phyloP scores from a whole-genome alignment of 2,797 vertebrate genomes.

The Synanceia verrucosa region DNA sequence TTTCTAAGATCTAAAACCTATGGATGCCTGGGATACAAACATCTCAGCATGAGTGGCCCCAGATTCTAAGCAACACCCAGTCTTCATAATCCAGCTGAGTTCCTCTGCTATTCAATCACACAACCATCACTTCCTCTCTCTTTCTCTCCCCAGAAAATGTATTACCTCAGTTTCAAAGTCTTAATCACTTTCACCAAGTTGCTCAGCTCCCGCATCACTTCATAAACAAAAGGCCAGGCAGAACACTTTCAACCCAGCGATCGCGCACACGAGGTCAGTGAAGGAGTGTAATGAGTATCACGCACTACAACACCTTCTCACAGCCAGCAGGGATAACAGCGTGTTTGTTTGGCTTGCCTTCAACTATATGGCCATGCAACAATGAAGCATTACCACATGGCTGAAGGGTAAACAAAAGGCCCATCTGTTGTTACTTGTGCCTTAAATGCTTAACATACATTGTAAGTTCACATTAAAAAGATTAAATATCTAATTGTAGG shows the following conservation, averaged over 20 bases:
- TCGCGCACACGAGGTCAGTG: constrained; percentile 56
- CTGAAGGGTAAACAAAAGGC: constrained; percentile 32
- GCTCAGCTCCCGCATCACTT: constrained; percentile 40
- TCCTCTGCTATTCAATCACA: not conserved
- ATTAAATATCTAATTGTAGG: constrained; percentile 8
- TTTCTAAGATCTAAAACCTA: constrained; percentile 48
- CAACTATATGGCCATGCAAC: constrained; percentile 38
- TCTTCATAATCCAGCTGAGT: constrained; percentile 4
- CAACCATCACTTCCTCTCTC: not conserved
- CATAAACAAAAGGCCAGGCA: constrained; percentile 44
- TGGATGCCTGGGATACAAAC: constrained; percentile 46
- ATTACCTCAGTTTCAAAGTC: constrained; percentile 49
- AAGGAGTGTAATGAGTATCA: constrained; percentile 46
- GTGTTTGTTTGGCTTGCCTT: constrained; percentile 44
- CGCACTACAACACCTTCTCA: constrained; percentile 46
- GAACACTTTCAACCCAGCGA: constrained; percentile 32
- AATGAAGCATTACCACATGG: constrained; percentile 28
- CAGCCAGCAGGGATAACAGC: constrained; percentile 38
- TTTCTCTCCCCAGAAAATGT: not conserved
- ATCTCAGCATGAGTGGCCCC: constrained; percentile 43
- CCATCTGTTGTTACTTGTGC: constrained; percentile 11
- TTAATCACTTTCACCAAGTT: constrained; percentile 30
- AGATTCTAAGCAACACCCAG: constrained; percentile 32
- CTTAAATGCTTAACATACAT: constrained; percentile 19
- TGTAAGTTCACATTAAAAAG: constrained; percentile 7